Base-by-base conservation (phyloP, 2,888 invertebrate species). In the Eudasyphora cyanicolor region DNA sequence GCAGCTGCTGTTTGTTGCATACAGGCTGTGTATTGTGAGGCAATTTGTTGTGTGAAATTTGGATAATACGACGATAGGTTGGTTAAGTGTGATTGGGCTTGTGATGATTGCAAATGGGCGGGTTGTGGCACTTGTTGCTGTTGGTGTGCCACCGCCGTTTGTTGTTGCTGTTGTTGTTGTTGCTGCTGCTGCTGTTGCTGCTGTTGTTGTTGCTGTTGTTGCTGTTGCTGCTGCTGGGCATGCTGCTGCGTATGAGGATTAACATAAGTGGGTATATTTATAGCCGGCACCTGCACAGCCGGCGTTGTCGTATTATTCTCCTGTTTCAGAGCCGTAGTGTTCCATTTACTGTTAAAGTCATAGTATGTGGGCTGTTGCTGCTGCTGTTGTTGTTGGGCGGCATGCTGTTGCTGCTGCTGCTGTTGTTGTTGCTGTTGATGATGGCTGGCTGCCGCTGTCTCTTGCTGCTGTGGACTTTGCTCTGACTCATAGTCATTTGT, bases 311-410 rank as follows among this genome's bases (percentile, higher is more conserved):
- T 86, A 86, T 88, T 90, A 71, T 88, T 90, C 71, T 91, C 92
- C 71, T 90, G 89, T 86, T 91, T 91, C 19, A 90, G 87, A 29
- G 95, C 95, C 76, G 96, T 84, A 4, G 84, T 92, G 91, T 96
- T 96, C 96, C 96, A 97, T 87, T 96, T 93, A 88, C 95, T 96
- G 88, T 96, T 96, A 88, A 96, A 96, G 91, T 97, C 96, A 88
- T 96, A 96, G 89, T 96, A 96, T 74, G 94, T 95, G 85, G 95
- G 80, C 79, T 88, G 88, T 83, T 88, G 87, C 42, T 88, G 88
- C 27, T 88, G 86, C 69, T 84, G 84, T 17, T 86, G 86, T 7
- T 85, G 85, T 32, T 76, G 92, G 84, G 12, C 79, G 82, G 82
- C 83, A 45, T 90, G 90, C 51, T 89, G 90, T 87, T 82, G 92